Conservation (phyloP, 2,797 vertebrate genomes). For the Mus minutoides region DNA sequence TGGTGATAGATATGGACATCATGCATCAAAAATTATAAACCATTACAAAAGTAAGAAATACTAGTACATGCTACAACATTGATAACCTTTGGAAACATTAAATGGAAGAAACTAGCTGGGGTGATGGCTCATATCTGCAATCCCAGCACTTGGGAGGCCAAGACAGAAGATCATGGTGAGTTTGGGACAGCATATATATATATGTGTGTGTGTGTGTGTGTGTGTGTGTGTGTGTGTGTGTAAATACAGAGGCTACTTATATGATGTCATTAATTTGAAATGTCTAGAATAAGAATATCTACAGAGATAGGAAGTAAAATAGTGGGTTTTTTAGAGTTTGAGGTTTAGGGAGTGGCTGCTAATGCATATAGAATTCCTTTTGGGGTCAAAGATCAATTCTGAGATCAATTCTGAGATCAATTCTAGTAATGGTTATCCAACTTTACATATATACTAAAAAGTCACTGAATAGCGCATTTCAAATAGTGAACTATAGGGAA, state of each 20-base stretch:
- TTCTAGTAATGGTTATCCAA: neutral
- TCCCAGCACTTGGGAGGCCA: neutral
- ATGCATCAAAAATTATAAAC: neutral
- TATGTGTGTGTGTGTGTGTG: too few relatives aligned
- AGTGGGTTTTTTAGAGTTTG: neutral
- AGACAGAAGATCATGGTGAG: neutral
- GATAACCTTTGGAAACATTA: neutral
- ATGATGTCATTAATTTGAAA: neutral
- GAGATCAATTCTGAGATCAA: neutral
- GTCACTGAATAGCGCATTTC: neutral
- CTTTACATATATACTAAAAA: neutral
- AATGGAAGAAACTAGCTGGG: neutral
- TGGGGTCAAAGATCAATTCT: neutral
- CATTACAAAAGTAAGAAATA: neutral
- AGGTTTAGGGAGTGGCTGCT: neutral
- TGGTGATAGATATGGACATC: neutral
- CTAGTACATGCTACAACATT: neutral
- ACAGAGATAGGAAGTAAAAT: neutral
- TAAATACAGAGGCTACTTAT: neutral
- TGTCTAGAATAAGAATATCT: slow-evolving; percentile 13
- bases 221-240: too few relatives aligned
- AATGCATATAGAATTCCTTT: neutral
- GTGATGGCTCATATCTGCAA: neutral
- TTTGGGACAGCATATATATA: neutral
- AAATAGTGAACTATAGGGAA: neutral